A percentile compares a stretch with the other conserved stretches of the same genome.
Evolutionary conservation across 2,797 vertebrate genomes (phyloP).

Genomic region (Chelonia mydas): DNA sequence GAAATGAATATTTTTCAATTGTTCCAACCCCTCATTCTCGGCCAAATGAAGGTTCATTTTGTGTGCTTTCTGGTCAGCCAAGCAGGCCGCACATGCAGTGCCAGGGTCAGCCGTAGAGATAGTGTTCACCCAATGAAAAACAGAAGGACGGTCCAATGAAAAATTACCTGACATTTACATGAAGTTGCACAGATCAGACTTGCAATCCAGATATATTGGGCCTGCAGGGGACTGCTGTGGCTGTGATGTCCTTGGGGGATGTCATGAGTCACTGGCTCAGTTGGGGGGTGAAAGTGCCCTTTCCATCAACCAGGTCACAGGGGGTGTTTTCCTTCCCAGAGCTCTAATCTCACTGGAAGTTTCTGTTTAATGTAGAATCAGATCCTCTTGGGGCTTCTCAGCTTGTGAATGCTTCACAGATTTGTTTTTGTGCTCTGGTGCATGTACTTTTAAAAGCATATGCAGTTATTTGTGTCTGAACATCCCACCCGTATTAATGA

Average conservation of each 20-base stretch:
- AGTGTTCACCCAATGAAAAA: neutral
- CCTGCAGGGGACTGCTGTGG: too few relatives aligned
- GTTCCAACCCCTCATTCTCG: neutral
- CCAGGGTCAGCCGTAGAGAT: neutral
- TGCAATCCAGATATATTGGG: fast-evolving
- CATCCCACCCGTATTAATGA: constrained; percentile 24
- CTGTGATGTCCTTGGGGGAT: neutral
- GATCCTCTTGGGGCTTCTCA: neutral
- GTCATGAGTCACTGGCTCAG: neutral
- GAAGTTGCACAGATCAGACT: neutral
- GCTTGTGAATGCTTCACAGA: constrained; percentile 2
- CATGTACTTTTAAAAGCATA: constrained; percentile 8
- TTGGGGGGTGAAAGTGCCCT: neutral
- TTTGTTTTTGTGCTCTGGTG: constrained; percentile 8
- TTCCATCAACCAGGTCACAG: neutral
- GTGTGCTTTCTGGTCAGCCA: neutral
- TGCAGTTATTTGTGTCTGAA: neutral
- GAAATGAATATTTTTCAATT: neutral
- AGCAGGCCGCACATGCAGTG: neutral
- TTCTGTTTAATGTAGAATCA: constrained; percentile 10
- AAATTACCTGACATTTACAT: constrained; percentile 2
- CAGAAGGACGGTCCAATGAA: neutral
- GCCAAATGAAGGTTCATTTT: fast-evolving
- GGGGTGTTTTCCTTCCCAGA: neutral
- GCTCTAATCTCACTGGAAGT: constrained; percentile 15